A percentile compares a stretch with the other conserved stretches of the same genome.
phyloP scores from a whole-genome alignment of 2,797 vertebrate genomes.

The Anguilla obscura region DNA sequence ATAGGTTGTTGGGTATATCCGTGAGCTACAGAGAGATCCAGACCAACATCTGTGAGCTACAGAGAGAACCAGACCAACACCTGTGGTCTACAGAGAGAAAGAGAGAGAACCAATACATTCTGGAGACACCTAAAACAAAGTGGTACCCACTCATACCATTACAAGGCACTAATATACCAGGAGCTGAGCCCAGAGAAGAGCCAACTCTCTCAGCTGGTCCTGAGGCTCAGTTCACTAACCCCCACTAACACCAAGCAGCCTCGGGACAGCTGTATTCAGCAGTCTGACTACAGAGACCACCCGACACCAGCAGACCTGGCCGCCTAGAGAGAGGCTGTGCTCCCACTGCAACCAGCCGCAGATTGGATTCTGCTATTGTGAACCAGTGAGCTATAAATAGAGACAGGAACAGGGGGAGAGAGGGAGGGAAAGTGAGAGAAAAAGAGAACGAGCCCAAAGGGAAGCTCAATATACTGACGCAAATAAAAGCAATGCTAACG shows the following conservation, averaged over 20 bases:
- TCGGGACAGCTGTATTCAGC: too few species aligned
- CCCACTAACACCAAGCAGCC: background rate
- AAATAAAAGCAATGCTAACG: background rate
- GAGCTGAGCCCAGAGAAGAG: background rate
- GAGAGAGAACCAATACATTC: background rate
- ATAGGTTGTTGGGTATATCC: constrained; percentile 56
- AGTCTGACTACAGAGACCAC: too few species aligned
- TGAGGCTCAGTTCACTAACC: background rate
- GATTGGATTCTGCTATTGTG: too few species aligned
- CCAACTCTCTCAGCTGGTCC: background rate
- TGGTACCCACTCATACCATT: too few species aligned
- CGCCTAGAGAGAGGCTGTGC: background rate
- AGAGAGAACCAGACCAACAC: constrained; percentile 65
- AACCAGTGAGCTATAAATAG: too few species aligned
- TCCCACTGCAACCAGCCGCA: too few species aligned
- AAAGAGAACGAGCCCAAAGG: background rate
- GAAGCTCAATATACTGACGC: too few species aligned
- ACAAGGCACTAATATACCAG: background rate
- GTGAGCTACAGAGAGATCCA: constrained; percentile 63
- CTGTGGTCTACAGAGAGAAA: constrained; percentile 64
- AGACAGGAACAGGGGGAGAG: background rate
- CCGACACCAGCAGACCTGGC: background rate
- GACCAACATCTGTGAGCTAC: constrained; percentile 75
- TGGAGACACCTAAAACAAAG: too few species aligned
- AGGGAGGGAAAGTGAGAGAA: background rate